Conservation (phyloP, 2,888 invertebrate species). For the Listrodromus nycthemerus region DNA sequence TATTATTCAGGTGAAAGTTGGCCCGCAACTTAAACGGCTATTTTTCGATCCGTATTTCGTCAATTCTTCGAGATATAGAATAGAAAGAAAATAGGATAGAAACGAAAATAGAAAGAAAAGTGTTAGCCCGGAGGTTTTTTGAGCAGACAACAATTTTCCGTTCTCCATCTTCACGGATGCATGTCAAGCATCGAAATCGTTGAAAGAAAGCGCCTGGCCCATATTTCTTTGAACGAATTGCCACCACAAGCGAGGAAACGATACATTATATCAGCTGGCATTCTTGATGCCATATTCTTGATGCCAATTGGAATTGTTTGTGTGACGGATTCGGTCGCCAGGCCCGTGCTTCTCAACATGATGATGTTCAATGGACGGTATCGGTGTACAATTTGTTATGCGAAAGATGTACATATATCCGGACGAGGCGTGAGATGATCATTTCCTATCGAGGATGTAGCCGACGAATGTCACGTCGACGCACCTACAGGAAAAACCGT, state of each 20-base stretch:
- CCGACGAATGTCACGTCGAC: not conserved
- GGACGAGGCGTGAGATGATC: slow-evolving; percentile 6
- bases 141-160: slow-evolving; percentile 37
- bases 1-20: slow-evolving; percentile 35
- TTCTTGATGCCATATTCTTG: slow-evolving; percentile 23
- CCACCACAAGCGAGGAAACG: slow-evolving; percentile 55
- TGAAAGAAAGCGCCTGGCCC: too few species aligned
- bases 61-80: slow-evolving; percentile 20
- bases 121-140: slow-evolving; percentile 51
- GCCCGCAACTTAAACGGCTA: slow-evolving; percentile 21
- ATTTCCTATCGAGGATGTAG: slow-evolving; percentile 1
- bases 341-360: not conserved
- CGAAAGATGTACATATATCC: not conserved
- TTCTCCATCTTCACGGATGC: slow-evolving; percentile 55
- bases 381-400: slow-evolving; percentile 33
- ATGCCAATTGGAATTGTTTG: slow-evolving; percentile 13
- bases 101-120: slow-evolving; percentile 29
- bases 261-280: slow-evolving; percentile 26
- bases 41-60: slow-evolving; percentile 21
- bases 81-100: slow-evolving; percentile 22
- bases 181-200: not conserved
- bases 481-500: slow-evolving; percentile 12
- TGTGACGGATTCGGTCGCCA: not conserved
- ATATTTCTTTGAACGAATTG: slow-evolving; percentile 53
- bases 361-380: slow-evolving; percentile 12